Evolutionary conservation across 2,797 vertebrate genomes (phyloP), one percentile per base, ranked within the genome.

Genomic region (Pagetopsis macropterus): DNA sequence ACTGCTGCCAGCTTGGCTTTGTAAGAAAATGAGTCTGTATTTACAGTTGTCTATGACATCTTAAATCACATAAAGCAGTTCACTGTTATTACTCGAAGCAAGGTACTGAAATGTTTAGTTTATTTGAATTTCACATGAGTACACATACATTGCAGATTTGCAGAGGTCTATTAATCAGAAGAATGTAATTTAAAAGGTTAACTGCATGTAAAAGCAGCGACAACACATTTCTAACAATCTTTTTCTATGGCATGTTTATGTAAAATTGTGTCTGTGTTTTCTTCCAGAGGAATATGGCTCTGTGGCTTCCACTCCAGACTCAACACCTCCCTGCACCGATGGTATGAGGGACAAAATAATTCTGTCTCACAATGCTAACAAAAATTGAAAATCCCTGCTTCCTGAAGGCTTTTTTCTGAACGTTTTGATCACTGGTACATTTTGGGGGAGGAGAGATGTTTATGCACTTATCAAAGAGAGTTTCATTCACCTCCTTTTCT

Each of bases 221-320:
- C 11, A 19, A 9, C 5, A 13, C 37, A 12, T 65, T 40, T 67
- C 31, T 50, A 11, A 23, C n/a, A 16, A 0, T 61, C 0, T 70
- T 68, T 46, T 44, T 3, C 10, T 37, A 1, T 8, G 3, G 2
- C 14, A 4, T 58, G 49, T 58, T 62, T 4, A 61, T 54, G 5
- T 71, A 2, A 60, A 77, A 56, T 55, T 7, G 62, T 72, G 21
- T 49, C 15, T 75, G 48, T 75, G 50, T 73, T 90, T 80, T 87
- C 65, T 93, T 94, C 23, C 88, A 96, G 95, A 96, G 93, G 95
- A 96, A 89, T 94, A 93, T 87, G 95, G 93, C 87, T 95, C 95
- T 33, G 94, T 95, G 85, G 94, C 91, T 19, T 95, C 95, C 79
- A 96, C 95, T 64, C 95, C 95, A 85, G 95, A 96, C 90, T 96